Evolutionary conservation across 1,140 invertebrate genomes (phyloP), one percentile per base, ranked within the genome.

Genomic region (Heliothis subflexa): DNA sequence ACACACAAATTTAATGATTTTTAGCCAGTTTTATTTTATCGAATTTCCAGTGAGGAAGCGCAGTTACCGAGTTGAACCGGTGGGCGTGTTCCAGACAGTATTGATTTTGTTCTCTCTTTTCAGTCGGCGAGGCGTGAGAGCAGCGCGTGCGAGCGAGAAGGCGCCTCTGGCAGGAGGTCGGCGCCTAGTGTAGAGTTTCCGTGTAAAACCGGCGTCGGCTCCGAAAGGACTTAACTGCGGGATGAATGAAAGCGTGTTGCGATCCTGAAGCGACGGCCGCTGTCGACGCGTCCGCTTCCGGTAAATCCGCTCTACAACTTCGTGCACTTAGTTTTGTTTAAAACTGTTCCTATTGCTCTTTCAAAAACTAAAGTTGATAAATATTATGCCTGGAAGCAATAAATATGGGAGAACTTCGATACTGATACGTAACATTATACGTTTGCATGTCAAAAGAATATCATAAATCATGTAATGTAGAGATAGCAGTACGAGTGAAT

Each of bases 71-170:
- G 88, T 88, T 89, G 89, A 89, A 88, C 91, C 83, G 82, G 91
- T 89, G 89, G 93, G 93, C 93, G 93, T 89, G 86, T 83, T 88
- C 90, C 91, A 92, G 92, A 92, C 93, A 91, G 89, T 94, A 94
- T 94, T 93, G 93, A 94, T 94, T 91, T 91, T 90, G 85, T 85
- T 91, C 77, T 78, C 80, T 83, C 85, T 86, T 89, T 89, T 86
- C 87, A 86, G 78, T 92, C 89, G 82, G 82, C 78, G 83, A 45
- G 79, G 62, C 80, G 71, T 82, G 71, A 80, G 79, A 71, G 71
- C 62, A 62, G 78, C 47, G 82, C 47, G 88, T 81, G 84, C 21
- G 87, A 92, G 81, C 14, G 81, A 80, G 89, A 89, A 68, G 49
- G 91, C 66, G 77, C 70, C 81, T 89, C 76, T 80, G 84, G 86